Base-by-base conservation (phyloP, 2,113 vertebrate species). In the Colinus virginianus region DNA sequence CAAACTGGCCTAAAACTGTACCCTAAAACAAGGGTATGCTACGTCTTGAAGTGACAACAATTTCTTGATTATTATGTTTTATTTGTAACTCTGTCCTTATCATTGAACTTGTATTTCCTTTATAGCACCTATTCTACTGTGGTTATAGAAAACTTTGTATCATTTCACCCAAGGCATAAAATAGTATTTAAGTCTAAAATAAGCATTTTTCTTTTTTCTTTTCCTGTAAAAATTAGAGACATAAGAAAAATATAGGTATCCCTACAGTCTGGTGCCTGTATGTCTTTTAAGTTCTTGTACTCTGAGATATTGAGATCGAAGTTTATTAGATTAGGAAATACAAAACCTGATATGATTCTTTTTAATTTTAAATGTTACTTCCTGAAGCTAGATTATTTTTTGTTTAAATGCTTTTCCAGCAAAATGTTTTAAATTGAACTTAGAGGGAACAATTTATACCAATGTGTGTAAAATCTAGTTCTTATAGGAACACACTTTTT, bases 31-130 rank as follows among this genome's bases (percentile, higher is more conserved):
- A 82, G 78, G 48, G 17, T 78, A 72, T 62, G 84, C 89, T 92
- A 49, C 74, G 70, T 92, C 80, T 90, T 86, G 90, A 80, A 90
- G 87, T 83, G 56, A 89, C 87, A 80, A 96, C 67, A 94, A 87
- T 78, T 82, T 96, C 93, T 96, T 79, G 63, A 84, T 92, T 92
- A 96, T 90, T 77, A 32, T 93, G 34, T 94, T 94, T 96, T 92
- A 96, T 92, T 93, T 90, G 70, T 85, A 93, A 69, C 30, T 80
- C 87, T 85, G 64, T 51, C 40, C 70, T 68, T 81, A 82, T 46
- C 30, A 62, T 62, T 77, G 87, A 87, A 92, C 48, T 82, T 68
- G 9, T 2, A 30, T 78, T 87, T 89, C 64, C 61, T 83, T 69
- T 66, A 53, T 61, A 78, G 92, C 16, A 40, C 8, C 25, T 53